Conservation (phyloP, 92 coral and sea anemone genomes). For the Diadumene lineata region DNA sequence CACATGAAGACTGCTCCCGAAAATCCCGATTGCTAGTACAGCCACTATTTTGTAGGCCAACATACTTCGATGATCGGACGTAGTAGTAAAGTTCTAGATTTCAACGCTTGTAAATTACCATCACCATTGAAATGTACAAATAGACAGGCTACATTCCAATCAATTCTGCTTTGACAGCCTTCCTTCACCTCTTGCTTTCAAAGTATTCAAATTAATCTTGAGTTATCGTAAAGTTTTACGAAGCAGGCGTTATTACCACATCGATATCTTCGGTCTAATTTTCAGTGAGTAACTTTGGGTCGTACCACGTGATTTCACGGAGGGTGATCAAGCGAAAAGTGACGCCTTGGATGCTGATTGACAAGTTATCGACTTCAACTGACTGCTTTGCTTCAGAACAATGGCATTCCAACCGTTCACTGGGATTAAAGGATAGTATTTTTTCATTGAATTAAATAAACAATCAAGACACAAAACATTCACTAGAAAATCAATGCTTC, state of each 20-base stretch:
- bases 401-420: constrained; percentile 59
- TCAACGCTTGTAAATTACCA: constrained; percentile 15
- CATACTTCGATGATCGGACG: constrained; percentile 3
- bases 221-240: constrained; percentile 12
- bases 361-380: constrained; percentile 14
- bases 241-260: not conserved
- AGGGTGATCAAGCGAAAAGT: constrained; percentile 36
- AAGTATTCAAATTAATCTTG: constrained; percentile 14
- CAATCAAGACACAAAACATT: constrained; percentile 5
- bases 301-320: constrained; percentile 48
- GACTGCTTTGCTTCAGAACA: constrained; percentile 28
- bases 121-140: constrained; percentile 13
- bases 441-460: constrained; percentile 28
- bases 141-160: not conserved
- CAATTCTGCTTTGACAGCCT: constrained; percentile 1
- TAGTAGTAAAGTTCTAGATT: constrained; percentile 28
- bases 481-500: too few relatives aligned
- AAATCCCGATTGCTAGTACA: not conserved
- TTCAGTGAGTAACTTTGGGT: constrained; percentile 1
- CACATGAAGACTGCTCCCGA: not conserved
- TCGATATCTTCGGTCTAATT: not conserved
- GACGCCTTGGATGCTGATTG: constrained; percentile 43
- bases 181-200: not conserved
- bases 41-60: constrained; percentile 5
- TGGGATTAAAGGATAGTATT: constrained; percentile 49